These are phyloP conservation scores for Himantopus leucocephalus DNA, from an alignment of 2,113 vertebrate genomes.

Conservation along the genomic window DNA sequence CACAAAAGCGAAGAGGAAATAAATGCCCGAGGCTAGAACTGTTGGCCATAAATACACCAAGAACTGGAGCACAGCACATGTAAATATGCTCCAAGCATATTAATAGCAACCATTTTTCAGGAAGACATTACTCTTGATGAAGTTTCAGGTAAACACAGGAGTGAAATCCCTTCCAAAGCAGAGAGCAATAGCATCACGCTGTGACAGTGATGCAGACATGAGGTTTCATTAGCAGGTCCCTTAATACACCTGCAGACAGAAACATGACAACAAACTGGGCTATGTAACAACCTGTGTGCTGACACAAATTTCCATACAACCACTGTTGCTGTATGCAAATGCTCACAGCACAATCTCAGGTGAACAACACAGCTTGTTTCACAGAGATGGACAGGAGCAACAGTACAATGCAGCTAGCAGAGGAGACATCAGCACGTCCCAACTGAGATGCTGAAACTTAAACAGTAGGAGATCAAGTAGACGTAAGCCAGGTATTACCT, in stretches of 20 bases:
- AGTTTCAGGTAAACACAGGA: neutral
- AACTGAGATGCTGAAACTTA: neutral
- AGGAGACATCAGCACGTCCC: neutral
- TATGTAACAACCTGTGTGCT: neutral
- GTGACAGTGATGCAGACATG: neutral
- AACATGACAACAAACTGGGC: neutral
- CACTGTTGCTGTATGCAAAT: neutral
- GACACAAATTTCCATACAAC: neutral
- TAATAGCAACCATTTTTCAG: neutral
- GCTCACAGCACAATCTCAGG: neutral
- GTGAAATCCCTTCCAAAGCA: neutral
- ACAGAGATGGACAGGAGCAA: neutral
- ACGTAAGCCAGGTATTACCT: neutral
- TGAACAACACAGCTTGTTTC: neutral
- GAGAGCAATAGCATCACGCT: neutral
- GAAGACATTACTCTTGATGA: neutral
- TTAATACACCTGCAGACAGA: neutral
- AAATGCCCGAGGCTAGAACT: neutral
- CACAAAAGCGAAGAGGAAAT: neutral
- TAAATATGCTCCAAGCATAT: fast-evolving
- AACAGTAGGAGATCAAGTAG: neutral
- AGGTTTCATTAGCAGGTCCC: neutral
- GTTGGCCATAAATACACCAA: neutral
- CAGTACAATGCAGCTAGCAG: neutral
- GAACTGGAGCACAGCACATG: neutral